Conservation (phyloP, 1,140 invertebrate species). For the Luehdorfia chinensis region DNA sequence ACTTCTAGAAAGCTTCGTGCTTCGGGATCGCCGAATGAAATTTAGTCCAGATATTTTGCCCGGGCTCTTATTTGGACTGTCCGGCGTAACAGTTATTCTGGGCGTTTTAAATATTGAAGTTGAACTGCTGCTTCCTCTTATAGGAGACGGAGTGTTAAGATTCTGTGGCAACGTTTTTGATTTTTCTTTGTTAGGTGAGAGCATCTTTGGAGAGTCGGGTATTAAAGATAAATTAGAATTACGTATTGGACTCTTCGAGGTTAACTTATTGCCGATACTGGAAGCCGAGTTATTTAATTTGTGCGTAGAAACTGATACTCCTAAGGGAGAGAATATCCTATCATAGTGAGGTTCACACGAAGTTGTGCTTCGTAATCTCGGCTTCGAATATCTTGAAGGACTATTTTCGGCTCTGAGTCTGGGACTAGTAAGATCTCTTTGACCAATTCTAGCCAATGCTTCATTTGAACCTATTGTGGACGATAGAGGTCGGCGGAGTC, state of each 20-base stretch:
- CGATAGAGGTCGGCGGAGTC: constrained; percentile 59
- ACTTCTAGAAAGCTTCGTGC: constrained; percentile 83
- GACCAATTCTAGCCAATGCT: constrained; percentile 50
- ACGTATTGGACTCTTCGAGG: constrained; percentile 52
- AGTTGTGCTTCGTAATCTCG: constrained; percentile 58
- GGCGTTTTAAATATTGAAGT: constrained; percentile 71
- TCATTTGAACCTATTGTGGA: constrained; percentile 64
- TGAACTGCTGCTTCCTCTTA: constrained; percentile 64
- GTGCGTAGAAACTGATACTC: constrained; percentile 54
- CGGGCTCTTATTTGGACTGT: constrained; percentile 69
- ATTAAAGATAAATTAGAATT: constrained; percentile 70
- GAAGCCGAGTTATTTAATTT: constrained; percentile 59
- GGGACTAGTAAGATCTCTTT: constrained; percentile 56
- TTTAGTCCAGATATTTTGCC: constrained; percentile 77
- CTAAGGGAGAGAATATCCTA: constrained; percentile 58
- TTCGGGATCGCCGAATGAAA: constrained; percentile 83
- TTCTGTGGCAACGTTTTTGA: constrained; percentile 79
- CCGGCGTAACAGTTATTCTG: constrained; percentile 62
- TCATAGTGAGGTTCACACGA: constrained; percentile 67
- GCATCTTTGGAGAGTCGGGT: constrained; percentile 61
- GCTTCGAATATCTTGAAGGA: constrained; percentile 45
- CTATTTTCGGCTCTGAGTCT: constrained; percentile 51
- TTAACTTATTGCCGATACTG: constrained; percentile 46
- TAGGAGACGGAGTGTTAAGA: constrained; percentile 61
- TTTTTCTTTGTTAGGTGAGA: constrained; percentile 73